A percentile compares a stretch with the other conserved stretches of the same genome.
phyloP scores from a whole-genome alignment of 2,888 invertebrate species.

The Koerneria pararmatus region DNA sequence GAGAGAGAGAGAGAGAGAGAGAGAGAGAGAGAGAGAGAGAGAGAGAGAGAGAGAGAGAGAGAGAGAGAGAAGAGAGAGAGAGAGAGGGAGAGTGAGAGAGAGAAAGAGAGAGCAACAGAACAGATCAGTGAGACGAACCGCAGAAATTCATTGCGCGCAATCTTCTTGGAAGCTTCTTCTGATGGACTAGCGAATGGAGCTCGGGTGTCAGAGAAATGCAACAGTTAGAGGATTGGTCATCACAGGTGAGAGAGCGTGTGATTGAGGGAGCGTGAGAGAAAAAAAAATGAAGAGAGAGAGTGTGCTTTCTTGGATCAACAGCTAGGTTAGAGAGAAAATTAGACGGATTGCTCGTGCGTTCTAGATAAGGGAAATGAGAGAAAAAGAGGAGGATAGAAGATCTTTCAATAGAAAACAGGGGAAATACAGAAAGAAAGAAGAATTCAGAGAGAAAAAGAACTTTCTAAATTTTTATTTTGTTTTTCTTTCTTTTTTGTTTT shows the following conservation, averaged over 20 bases:
- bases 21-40: not conserved
- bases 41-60: not conserved
- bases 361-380: not conserved
- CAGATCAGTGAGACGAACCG: slow-evolving; percentile 10
- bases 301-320: not conserved
- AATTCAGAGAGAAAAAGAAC: too few relatives aligned
- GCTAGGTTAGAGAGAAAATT: not conserved
- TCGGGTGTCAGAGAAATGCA: too few relatives aligned
- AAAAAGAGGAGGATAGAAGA: not conserved
- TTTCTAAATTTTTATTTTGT: too few relatives aligned
- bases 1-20: slow-evolving; percentile 23
- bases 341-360: not conserved
- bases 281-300: too few relatives aligned
- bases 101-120: slow-evolving; percentile 5
- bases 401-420: not conserved
- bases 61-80: not conserved
- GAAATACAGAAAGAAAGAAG: too few relatives aligned
- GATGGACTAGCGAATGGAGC: too few relatives aligned
- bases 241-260: not conserved
- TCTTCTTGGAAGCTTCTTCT: too few relatives aligned
- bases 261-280: too few relatives aligned
- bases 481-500: too few relatives aligned
- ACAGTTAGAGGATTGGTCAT: too few relatives aligned
- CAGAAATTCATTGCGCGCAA: too few relatives aligned
- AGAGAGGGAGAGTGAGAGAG: slow-evolving; percentile 16